Base-by-base conservation (phyloP, 2,888 invertebrate genomes). In the Fragum sueziense region DNA sequence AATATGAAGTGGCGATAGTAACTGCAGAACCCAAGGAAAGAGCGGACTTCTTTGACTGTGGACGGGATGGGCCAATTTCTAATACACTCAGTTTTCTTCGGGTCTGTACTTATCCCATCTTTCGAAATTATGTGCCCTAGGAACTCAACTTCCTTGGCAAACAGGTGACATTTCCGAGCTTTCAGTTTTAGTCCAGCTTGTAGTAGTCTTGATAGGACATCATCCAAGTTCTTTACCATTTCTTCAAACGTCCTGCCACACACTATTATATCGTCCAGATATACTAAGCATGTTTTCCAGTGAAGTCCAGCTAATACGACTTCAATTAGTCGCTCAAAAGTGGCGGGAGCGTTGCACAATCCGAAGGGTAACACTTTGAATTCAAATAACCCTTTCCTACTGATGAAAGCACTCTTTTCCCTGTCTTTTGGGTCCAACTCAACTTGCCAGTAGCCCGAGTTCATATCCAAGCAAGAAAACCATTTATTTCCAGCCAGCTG, bases 261-360 rank as follows among this genome's bases (percentile, higher is more conserved):
- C 1, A 74, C 67, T 17, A 70, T 78, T 1, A 78, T 54, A 27
- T 74, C 70, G 33, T 78, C 74, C 9, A 78, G 65, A 25, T 78
- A 78, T 20, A 69, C 54, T 1, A 78, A 51, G 27, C 78, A 78
- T 61, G 70, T 73, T 4, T 68, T 29, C 78, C 74, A 78, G 47
- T 74, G 68, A 29, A 52, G 67, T n/a, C 78, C 78, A 34, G 70
- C 54, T 29, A 78, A 57, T 0, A 78, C 70, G 31, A 17, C 37
- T n/a, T 78, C 78, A 61, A 78, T 78, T 0, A 78, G n/a, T 2
- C 47, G 47, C n/a, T 47, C 47, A n/a, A 47, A 47, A 2, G 47
- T 47, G 14, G 47, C 47, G 14, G 47, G 47, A n/a, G 47, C 7
- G n/a, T 9, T 9, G 47, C 47, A 47, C 3, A 47, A 14, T 3